Percentiles rank a stretch among this genome's conserved stretches.
phyloP scores from a whole-genome alignment of 2,797 vertebrate species.

The Bryconaethiops microstoma region DNA sequence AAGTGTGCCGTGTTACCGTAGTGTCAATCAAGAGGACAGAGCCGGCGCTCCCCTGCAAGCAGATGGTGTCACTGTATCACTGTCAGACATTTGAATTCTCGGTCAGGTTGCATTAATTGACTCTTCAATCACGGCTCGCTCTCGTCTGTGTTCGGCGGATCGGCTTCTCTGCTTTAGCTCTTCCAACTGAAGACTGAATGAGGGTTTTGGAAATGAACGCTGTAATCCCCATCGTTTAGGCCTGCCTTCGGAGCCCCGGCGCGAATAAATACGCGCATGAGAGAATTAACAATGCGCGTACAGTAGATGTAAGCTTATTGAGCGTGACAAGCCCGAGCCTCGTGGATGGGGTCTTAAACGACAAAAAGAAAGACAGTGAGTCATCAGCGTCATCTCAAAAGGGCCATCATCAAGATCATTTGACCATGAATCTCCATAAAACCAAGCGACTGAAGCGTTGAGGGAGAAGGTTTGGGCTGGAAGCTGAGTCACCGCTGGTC shows the following conservation, averaged over 20 bases:
- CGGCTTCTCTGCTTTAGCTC: background rate
- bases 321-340: constrained; percentile 4
- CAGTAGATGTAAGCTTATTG: constrained; percentile 9
- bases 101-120: constrained; percentile 60
- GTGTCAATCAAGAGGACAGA: constrained; percentile 44
- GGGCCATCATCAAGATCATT: background rate
- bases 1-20: constrained; percentile 51
- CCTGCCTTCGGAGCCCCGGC: background rate
- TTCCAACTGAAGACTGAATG: constrained; percentile 13
- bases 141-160: constrained; percentile 22
- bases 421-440: constrained; percentile 8
- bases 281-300: constrained; percentile 5
- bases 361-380: background rate
- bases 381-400: background rate
- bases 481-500: constrained; percentile 60
- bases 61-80: constrained; percentile 74
- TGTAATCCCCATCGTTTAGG: constrained; percentile 13
- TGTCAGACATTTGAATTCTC: constrained; percentile 64
- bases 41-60: constrained; percentile 58
- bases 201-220: constrained; percentile 1
- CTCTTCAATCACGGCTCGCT: constrained; percentile 56
- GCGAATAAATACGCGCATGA: constrained; percentile 22
- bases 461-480: constrained; percentile 7
- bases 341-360: background rate
- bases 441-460: constrained; percentile 16